Percentiles rank a stretch among this genome's conserved stretches.
These are phyloP conservation scores for Nylanderia fulva DNA, from an alignment of 1,140 invertebrate genomes.

Conservation along the genomic window DNA sequence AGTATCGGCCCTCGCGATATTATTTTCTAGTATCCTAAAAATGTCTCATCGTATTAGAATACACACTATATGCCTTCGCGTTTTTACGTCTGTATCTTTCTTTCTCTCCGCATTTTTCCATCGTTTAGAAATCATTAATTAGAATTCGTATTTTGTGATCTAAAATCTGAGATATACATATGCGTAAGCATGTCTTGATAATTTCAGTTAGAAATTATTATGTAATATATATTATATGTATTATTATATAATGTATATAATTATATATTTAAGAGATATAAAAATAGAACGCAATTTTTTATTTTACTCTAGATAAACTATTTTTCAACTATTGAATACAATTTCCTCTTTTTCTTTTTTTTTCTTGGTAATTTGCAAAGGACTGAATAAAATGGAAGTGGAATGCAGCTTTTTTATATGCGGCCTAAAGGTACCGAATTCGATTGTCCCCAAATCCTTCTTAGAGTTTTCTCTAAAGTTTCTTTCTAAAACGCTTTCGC, in stretches of 20 bases:
- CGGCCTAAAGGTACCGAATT: background rate
- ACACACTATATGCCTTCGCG: no score
- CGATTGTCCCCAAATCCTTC: background rate
- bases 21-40: slow-evolving; percentile 71
- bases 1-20: slow-evolving; percentile 68
- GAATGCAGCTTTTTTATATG: background rate
- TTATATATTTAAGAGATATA: no score
- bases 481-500: background rate
- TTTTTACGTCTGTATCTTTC: slow-evolving; percentile 28
- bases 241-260: no score
- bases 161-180: background rate
- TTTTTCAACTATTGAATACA: background rate
- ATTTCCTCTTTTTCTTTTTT: background rate
- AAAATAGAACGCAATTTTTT: no score
- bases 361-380: background rate
- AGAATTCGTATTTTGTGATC: background rate
- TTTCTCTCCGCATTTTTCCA: background rate
- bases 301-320: no score
- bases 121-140: background rate
- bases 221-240: no score
- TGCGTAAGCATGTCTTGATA: background rate
- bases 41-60: slow-evolving; percentile 39
- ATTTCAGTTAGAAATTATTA: background rate
- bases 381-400: background rate
- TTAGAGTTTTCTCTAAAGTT: background rate